Evolutionary conservation across 1,140 invertebrate species (phyloP).

Genomic region (Heliothis subflexa): DNA sequence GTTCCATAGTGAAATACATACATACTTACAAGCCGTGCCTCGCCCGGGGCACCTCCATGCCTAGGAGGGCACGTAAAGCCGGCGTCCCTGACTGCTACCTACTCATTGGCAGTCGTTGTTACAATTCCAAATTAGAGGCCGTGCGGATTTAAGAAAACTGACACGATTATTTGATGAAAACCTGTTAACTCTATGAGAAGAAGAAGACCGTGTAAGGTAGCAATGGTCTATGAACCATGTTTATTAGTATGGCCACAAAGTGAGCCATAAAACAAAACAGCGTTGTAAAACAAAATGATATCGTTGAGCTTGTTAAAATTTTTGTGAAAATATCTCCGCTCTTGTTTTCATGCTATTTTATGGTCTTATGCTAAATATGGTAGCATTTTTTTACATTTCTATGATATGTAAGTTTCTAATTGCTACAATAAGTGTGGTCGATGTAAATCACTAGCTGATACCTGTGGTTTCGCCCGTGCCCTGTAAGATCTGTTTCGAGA

Average conservation of each 20-base stretch:
- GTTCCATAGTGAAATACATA: no score
- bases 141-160: neutral
- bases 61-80: no score
- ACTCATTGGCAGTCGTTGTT: no score
- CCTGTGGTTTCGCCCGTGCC: no score
- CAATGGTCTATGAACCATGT: neutral
- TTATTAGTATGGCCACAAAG: neutral
- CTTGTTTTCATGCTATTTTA: neutral
- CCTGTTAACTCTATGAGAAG: neutral
- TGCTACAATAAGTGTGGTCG: neutral
- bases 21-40: no score
- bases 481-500: no score
- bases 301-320: neutral
- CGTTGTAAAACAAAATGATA: slow-evolving; percentile 14
- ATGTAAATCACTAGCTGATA: no score
- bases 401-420: neutral
- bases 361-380: neutral
- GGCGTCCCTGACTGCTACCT: no score
- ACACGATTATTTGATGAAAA: neutral
- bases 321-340: neutral
- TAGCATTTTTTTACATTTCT: neutral
- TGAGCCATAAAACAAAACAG: neutral
- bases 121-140: no score
- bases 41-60: no score
- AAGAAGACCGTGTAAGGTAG: no score